phyloP scores from a whole-genome alignment of 1,140 invertebrate genomes.

The Mylabris phalerata region DNA sequence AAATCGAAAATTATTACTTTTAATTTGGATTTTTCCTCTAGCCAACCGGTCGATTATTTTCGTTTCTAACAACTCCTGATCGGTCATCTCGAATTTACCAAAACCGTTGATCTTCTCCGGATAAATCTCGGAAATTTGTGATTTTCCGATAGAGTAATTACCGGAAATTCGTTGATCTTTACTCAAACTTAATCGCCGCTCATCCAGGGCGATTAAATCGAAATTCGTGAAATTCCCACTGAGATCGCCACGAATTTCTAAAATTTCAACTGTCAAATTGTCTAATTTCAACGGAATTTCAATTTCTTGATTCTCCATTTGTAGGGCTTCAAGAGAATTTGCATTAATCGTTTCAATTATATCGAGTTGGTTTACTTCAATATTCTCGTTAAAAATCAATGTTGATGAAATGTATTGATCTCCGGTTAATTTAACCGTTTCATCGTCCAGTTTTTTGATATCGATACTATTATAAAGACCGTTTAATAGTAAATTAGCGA shows the following conservation, averaged over 20 bases:
- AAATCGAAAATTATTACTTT: slow-evolving; percentile 17
- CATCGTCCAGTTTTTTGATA: slow-evolving; percentile 37
- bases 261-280: slow-evolving; percentile 14
- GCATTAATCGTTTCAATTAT: slow-evolving; percentile 31
- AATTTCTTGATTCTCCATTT: too few relatives aligned
- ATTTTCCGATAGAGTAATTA: slow-evolving; percentile 16
- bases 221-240: slow-evolving; percentile 25
- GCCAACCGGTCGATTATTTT: slow-evolving; percentile 18
- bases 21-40: slow-evolving; percentile 17
- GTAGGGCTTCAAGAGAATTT: neutral
- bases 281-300: too few relatives aligned
- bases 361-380: slow-evolving; percentile 26
- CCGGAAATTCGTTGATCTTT: slow-evolving; percentile 28
- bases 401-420: slow-evolving; percentile 33
- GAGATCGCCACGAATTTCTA: slow-evolving; percentile 29
- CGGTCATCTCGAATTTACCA: slow-evolving; percentile 6
- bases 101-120: slow-evolving; percentile 10
- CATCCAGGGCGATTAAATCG: slow-evolving; percentile 27
- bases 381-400: slow-evolving; percentile 35
- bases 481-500: slow-evolving; percentile 37
- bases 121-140: neutral
- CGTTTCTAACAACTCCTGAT: slow-evolving; percentile 5
- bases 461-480: slow-evolving; percentile 40
- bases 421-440: slow-evolving; percentile 36
- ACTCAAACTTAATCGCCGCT: slow-evolving; percentile 29